Conservation (phyloP, 2,113 vertebrate genomes). For the Psophia crepitans region DNA sequence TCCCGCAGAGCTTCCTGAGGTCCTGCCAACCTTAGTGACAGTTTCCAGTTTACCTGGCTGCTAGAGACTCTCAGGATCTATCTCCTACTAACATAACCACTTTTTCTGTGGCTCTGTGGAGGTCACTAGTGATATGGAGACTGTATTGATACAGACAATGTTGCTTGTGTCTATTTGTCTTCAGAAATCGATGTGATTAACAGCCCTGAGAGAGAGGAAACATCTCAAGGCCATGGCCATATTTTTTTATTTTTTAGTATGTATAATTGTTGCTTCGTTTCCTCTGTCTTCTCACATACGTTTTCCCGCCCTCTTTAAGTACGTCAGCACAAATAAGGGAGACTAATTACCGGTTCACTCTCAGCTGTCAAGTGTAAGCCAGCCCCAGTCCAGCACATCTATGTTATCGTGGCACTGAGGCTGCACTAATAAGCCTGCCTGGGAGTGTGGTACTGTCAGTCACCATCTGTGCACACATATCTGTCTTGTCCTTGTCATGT, state of each 20-base stretch:
- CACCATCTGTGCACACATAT: background rate
- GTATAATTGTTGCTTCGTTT: background rate
- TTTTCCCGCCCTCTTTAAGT: background rate
- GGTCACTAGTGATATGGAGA: background rate
- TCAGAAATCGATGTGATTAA: background rate
- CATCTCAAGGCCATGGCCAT: background rate
- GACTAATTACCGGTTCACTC: accelerated
- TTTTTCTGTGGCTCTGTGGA: background rate
- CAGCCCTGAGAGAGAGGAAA: background rate
- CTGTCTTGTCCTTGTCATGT: background rate
- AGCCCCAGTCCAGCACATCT: background rate
- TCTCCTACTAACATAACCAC: background rate
- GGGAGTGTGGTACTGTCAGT: background rate
- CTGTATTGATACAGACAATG: background rate
- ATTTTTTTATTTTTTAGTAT: background rate
- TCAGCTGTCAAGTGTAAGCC: background rate
- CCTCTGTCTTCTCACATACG: background rate
- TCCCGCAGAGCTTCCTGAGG: background rate
- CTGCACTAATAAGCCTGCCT: constrained; percentile 31
- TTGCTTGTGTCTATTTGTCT: background rate
- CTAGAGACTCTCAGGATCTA: background rate
- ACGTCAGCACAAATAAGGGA: background rate
- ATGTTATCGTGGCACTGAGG: background rate
- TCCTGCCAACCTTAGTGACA: background rate
- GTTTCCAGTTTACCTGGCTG: background rate